phyloP scores from a whole-genome alignment of 2,888 invertebrate genomes.

The Pristionchus japonicus region DNA sequence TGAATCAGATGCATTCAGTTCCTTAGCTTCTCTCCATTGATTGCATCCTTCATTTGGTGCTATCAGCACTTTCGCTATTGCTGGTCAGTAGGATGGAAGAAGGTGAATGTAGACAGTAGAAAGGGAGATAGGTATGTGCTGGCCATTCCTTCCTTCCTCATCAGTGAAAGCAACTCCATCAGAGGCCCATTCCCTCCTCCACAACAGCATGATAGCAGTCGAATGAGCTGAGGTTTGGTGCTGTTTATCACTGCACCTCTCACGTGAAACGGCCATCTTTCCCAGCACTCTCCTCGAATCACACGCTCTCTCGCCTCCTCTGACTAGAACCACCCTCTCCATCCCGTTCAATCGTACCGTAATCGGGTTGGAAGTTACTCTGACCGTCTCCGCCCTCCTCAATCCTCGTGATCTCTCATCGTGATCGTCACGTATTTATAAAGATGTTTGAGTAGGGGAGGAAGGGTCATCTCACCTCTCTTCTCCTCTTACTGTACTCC shows the following conservation, averaged over 20 bases:
- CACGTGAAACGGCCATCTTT: neutral
- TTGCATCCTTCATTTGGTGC: too few relatives aligned
- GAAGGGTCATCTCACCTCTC: neutral
- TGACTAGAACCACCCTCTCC: neutral
- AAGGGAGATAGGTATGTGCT: neutral
- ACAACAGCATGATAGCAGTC: neutral
- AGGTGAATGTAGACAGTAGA: neutral
- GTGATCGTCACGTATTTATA: constrained; percentile 21
- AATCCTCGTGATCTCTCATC: neutral
- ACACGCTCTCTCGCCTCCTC: neutral
- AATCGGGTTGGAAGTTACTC: neutral
- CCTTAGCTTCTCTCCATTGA: too few relatives aligned
- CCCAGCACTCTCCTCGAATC: neutral
- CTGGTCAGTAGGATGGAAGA: neutral
- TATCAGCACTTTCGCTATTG: too few relatives aligned
- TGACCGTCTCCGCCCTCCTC: neutral
- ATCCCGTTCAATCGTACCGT: constrained; percentile 17
- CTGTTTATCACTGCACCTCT: constrained; percentile 21
- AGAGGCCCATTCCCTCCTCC: neutral
- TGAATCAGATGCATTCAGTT: too few relatives aligned
- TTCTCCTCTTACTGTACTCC: neutral
- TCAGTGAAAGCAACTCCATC: neutral
- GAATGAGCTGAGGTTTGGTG: neutral
- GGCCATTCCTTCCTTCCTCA: neutral
- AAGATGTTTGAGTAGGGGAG: neutral